Evolutionary conservation across 2,888 invertebrate species (phyloP).

Genomic region (Himalopsyche tibetana): DNA sequence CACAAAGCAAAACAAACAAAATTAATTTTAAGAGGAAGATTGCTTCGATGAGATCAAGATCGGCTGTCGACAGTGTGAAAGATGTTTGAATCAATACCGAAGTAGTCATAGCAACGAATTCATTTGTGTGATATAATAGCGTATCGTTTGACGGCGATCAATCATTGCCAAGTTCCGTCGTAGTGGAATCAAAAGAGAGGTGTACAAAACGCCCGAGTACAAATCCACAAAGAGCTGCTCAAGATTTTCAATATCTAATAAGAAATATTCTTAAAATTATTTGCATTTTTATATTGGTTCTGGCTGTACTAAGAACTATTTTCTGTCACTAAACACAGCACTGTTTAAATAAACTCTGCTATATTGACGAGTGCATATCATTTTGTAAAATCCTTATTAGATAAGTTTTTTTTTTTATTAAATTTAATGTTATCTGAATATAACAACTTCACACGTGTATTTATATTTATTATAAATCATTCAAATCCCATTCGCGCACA

Average conservation of each 20-base stretch:
- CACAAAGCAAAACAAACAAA: too few relatives aligned
- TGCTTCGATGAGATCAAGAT: too few relatives aligned
- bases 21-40: too few relatives aligned
- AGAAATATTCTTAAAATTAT: constrained; percentile 61
- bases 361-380: constrained; percentile 52
- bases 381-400: constrained; percentile 55
- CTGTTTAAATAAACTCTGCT: constrained; percentile 62
- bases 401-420: constrained; percentile 44
- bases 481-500: constrained; percentile 24
- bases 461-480: constrained; percentile 50
- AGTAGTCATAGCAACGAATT: background rate
- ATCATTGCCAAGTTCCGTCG: background rate
- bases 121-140: background rate
- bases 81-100: too few relatives aligned
- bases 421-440: constrained; percentile 53
- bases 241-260: constrained; percentile 59
- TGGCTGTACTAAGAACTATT: constrained; percentile 56
- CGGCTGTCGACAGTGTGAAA: too few relatives aligned
- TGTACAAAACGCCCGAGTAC: background rate
- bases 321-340: constrained; percentile 59
- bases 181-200: constrained; percentile 3
- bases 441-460: constrained; percentile 58
- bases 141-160: background rate
- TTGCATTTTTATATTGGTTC: constrained; percentile 62
- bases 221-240: constrained; percentile 54